Evolutionary conservation across 1,140 invertebrate species (phyloP), one percentile per base, ranked within the genome.

Genomic region (Pogonus chalceus): DNA sequence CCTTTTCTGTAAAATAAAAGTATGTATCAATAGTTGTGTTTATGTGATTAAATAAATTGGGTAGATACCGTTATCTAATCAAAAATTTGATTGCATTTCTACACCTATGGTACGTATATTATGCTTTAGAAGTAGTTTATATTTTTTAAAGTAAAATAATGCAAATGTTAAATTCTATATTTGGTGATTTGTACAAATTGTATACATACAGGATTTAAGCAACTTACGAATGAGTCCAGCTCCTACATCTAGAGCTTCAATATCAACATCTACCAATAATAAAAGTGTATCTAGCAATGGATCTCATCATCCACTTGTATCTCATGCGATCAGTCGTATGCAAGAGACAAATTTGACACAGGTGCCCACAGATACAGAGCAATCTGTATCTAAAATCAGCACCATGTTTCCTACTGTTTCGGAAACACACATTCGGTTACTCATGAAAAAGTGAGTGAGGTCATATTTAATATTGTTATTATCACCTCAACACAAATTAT

Each of bases 341-440:
- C 80, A 84, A 69, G 85, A 88, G 58, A 82, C 82, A 7, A 76
- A 79, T 47, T 76, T 81, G 37, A 78, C 74, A 3, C 76, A 79
- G 31, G 74, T 54, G 23, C 65, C 76, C 48, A 73, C 76, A 2
- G 82, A 87, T 52, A 78, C 78, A 2, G 85, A 88, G 60, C 76
- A 81, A 2, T 75, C 87, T 53, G 84, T 91, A 16, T 76, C 81
- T 23, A 92, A 90, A 71, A 88, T 92, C 58, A 83, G 86, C 67
- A 81, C 87, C n/a, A 88, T 92, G 81, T 94, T 94, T 69, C 90
- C 90, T 12, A 92, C 90, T 7, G 90, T 91, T 31, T 82, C 85
- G 48, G 90, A 95, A 65, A 85, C 83, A 22, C 90, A 92, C 63
- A 91, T 95, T 62, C 82, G 85, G 62, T 78, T 90, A 53, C 76